phyloP scores from a whole-genome alignment of 2,113 vertebrate species.

The Nannospalax galili region DNA sequence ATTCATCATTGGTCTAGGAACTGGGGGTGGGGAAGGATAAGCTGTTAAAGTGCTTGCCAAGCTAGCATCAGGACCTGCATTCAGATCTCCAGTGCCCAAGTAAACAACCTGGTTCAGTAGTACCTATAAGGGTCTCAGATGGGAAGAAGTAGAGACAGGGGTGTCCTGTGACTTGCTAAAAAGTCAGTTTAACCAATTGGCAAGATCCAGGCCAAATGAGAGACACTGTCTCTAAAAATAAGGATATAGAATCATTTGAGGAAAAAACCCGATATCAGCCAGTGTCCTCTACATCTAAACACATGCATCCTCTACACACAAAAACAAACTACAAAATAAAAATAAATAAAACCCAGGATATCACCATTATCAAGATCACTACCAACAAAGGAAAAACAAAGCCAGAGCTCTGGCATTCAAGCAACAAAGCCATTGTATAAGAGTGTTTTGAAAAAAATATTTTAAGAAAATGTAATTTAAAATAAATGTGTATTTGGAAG shows the following conservation, averaged over 20 bases:
- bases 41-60: background rate
- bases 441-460: conserved; percentile 21
- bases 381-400: no score
- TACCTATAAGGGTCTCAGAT: background rate
- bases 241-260: background rate
- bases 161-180: background rate
- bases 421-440: no score
- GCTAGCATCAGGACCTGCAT: background rate
- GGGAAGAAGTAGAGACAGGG: background rate
- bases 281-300: background rate
- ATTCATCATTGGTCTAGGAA: background rate
- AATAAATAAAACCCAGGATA: no score
- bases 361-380: no score
- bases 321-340: background rate
- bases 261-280: background rate
- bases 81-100: background rate
- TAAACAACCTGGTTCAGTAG: background rate
- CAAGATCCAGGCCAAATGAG: background rate
- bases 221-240: background rate
- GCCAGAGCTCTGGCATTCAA: no score
- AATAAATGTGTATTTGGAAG: background rate
- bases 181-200: background rate
- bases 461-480: background rate
- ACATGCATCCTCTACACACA: background rate
- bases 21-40: background rate